Base-by-base conservation (phyloP, 23 tunicate genomes). In the Phallusia fumigata region DNA sequence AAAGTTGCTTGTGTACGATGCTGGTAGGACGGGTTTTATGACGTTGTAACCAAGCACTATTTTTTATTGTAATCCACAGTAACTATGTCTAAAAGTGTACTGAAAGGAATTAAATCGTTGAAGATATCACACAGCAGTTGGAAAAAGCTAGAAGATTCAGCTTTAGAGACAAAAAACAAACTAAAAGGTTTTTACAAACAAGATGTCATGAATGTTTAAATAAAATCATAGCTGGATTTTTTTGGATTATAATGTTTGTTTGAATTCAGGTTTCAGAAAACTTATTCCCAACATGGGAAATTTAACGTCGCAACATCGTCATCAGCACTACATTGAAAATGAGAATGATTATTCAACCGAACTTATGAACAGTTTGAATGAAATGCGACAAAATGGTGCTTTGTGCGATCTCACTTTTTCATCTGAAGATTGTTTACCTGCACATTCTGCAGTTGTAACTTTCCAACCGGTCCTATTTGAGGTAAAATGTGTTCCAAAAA, bases 401-500 rank as follows among this genome's bases (percentile, higher is more conserved):
- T 32, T 45, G 13, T 94, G 98, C 79, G 98, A 94, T 36, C 77
- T 94, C 64, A 82, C 80, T 30, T 31, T 77, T 50, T 12, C 50
- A 18, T 79, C 86, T 40, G 64, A 53, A 21, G 79, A 64, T 26
- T 40, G n/a, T 30, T 53, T 45, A 30, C 51, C 81, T 33, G 90
- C 90, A 45, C 98, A 94, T 84, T 85, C 79, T 69, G 69, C 89
- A 6, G 94, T 94, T 74, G 90, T 87, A 19, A 89, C 98, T 2
- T 94, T 83, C 76, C 90, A 87, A 31, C 82, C 36, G 50, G 64
- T 47, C 21, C 34, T 93, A 53, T 64, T 88, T 10, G 81, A 88
- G 77, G 97, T 93, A 58, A 58, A n/a, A 10, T 40, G 47, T 40
- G 47, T 40, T 40, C 47, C 47, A 40, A 40, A 5, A 3, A 40